Conservation (phyloP, 1,140 invertebrate genomes). For the Drosophila truncata region DNA sequence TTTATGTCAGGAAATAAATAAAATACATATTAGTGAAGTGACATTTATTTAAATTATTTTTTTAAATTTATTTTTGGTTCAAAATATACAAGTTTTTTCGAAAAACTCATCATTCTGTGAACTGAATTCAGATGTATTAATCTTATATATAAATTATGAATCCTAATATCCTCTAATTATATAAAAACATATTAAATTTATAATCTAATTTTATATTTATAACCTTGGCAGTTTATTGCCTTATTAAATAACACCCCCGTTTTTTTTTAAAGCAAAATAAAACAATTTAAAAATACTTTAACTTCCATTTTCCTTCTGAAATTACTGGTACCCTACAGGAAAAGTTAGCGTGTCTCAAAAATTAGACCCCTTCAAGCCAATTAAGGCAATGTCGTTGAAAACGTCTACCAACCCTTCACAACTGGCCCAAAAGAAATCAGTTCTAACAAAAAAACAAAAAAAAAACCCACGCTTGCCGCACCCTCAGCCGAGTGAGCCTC, state of each 20-base stretch:
- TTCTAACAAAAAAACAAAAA: constrained; percentile 1
- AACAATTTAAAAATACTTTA: background rate
- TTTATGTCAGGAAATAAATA: too few species aligned
- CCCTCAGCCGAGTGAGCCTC: constrained; percentile 8
- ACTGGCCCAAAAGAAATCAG: constrained; percentile 5
- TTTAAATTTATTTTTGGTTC: too few species aligned
- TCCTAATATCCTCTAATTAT: background rate
- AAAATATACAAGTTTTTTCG: too few species aligned
- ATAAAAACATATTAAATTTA: background rate
- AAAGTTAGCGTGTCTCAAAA: background rate
- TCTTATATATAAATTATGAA: too few species aligned
- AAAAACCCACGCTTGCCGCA: constrained; percentile 9
- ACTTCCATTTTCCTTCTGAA: background rate
- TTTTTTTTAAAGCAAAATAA: background rate
- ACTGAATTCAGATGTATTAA: too few species aligned
- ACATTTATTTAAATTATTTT: too few species aligned
- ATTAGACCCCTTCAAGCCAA: constrained; percentile 5
- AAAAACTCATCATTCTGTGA: too few species aligned
- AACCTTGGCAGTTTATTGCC: background rate
- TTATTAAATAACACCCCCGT: background rate
- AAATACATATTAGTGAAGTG: background rate
- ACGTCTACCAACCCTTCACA: constrained; percentile 23
- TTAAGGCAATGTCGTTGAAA: constrained; percentile 10
- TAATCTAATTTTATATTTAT: background rate
- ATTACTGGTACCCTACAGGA: background rate